These are phyloP conservation scores for Phrynosoma blainvillii DNA, from an alignment of 2,113 vertebrate genomes.

Conservation along the genomic window DNA sequence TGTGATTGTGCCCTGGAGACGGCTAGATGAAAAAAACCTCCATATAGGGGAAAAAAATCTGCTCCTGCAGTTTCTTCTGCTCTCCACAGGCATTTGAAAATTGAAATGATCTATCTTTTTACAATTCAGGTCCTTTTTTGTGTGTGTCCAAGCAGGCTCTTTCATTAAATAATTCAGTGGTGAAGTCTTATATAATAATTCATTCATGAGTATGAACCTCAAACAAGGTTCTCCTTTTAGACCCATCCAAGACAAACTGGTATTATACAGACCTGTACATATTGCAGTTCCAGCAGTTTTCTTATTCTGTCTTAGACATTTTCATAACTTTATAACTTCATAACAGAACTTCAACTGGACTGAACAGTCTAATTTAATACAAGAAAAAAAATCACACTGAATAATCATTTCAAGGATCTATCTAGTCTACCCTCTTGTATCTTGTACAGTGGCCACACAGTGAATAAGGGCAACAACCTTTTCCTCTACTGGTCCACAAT, in stretches of 20 bases:
- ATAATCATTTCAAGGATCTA: not conserved
- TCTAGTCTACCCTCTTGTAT: not conserved
- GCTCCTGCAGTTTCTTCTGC: no score
- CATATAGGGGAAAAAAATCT: no score
- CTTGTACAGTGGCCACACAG: not conserved
- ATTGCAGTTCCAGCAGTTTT: not conserved
- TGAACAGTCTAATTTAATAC: not conserved
- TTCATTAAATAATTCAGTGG: not conserved
- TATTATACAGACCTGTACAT: not conserved
- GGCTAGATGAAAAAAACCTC: no score
- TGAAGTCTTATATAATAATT: no score
- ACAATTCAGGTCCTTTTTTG: not conserved
- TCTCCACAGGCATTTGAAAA: no score
- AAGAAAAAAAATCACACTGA: no score
- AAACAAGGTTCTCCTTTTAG: not conserved
- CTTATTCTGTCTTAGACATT: not conserved
- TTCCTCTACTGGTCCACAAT: not conserved
- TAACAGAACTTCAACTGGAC: not conserved
- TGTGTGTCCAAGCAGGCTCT: not conserved
- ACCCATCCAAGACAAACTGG: not conserved
- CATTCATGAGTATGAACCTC: not conserved
- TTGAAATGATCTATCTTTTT: not conserved
- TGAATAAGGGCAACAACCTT: not conserved
- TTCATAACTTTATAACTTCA: no score
- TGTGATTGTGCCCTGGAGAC: no score